Percentiles rank a stretch among this genome's conserved stretches.
Evolutionary conservation across 1,140 invertebrate genomes (phyloP).

Genomic region (Psix sp.): DNA sequence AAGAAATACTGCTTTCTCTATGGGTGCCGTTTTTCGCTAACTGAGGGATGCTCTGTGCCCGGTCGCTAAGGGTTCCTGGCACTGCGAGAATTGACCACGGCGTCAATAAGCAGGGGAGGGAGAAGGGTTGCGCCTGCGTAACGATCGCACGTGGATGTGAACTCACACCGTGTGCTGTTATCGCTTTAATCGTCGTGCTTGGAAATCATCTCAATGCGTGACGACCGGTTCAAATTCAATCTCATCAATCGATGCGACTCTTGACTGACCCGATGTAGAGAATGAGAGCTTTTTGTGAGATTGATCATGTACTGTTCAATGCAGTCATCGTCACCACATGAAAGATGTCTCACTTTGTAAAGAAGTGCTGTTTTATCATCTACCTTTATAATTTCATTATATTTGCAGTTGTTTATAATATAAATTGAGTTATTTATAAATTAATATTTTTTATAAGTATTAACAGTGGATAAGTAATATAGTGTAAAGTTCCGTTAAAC

Average conservation of each 20-base stretch:
- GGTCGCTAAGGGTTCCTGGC: slow-evolving; percentile 68
- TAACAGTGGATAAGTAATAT: too few relatives aligned
- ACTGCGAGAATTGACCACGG: slow-evolving; percentile 71
- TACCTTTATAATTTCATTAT: too few relatives aligned
- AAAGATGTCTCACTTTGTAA: too few relatives aligned
- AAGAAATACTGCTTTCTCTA: slow-evolving; percentile 70
- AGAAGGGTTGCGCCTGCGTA: slow-evolving; percentile 73
- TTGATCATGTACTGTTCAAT: slow-evolving; percentile 31
- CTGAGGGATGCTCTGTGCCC: slow-evolving; percentile 63
- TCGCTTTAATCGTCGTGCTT: slow-evolving; percentile 40
- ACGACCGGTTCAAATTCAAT: slow-evolving; percentile 54
- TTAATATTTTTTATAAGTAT: too few relatives aligned
- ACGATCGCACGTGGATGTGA: slow-evolving; percentile 12
- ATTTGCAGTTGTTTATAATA: too few relatives aligned
- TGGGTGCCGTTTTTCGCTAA: slow-evolving; percentile 62
- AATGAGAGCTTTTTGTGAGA: slow-evolving; percentile 46
- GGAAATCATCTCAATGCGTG: slow-evolving; percentile 57
- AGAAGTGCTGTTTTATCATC: too few relatives aligned
- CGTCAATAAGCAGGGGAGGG: slow-evolving; percentile 73
- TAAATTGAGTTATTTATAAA: too few relatives aligned
- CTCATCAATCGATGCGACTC: slow-evolving; percentile 51
- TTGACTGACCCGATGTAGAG: slow-evolving; percentile 41
- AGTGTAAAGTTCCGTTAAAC: too few relatives aligned
- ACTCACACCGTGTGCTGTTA: slow-evolving; percentile 63
- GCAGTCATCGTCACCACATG: slow-evolving; percentile 10